Base-by-base conservation (phyloP, 2,888 invertebrate species). In the Tetanocera ferruginea region DNA sequence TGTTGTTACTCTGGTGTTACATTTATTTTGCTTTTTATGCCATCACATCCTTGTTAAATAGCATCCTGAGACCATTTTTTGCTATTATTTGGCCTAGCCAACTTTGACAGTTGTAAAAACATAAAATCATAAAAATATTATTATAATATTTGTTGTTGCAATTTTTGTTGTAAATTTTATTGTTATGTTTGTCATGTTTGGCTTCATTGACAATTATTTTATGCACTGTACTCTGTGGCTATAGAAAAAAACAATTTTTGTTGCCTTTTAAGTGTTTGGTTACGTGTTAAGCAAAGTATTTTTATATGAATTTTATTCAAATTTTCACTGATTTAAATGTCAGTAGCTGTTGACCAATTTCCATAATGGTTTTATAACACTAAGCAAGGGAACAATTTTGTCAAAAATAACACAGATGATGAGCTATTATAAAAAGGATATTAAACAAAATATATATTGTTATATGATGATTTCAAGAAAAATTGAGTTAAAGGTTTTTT, bases 1-100 rank as follows among this genome's bases (percentile, higher is more conserved):
- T 71, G 85, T 85, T 86, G 62, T 76, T 78, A 17, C 43, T 31
- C 9, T 67, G 23, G 0, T 67, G 8, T 67, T n/a, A 9, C 67
- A n/a, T 43, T 43, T 43, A 37, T 67, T 43, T 5, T 43, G 43
- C 31, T 19, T 67, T 4, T 25, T 43, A 37, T 19, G 9, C 49
- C 19, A 9, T 9, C 19, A 3, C 14, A 6, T 60, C 11, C 57
- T 25, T 51, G n/a, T 70, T 31, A 70, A 70, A 31, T 70, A 55
- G 55, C 34, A 70, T 55, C 70, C 55, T 52, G 70, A 55, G 70
- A 70, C 31, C 55, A 14, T 25, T 43, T 19, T 60, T 57, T 37
- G 4, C 57, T 23, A 25, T 23, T n/a, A 3, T 71, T 9, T 31
- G 8, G 4, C 6, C 14, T 6, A n/a, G 25, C 8, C 23, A 23